phyloP scores from a whole-genome alignment of 2,797 vertebrate genomes.

The Perodicticus potto region DNA sequence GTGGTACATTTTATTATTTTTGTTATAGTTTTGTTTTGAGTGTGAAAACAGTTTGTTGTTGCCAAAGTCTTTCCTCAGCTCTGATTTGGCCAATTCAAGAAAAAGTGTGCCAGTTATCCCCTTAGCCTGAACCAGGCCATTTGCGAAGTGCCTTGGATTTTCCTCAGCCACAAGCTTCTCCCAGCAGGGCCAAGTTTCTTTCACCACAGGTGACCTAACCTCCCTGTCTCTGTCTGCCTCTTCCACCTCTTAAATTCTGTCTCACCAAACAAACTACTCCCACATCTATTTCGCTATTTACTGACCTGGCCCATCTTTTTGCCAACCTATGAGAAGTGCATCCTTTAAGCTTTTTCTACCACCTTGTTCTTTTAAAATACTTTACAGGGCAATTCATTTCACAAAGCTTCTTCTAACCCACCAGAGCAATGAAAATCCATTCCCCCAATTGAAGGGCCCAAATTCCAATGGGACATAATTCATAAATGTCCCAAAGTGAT shows the following conservation, averaged over 20 bases:
- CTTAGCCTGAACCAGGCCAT: background rate
- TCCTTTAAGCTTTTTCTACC: background rate
- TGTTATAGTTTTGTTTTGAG: slow-evolving; percentile 27
- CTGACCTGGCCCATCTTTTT: background rate
- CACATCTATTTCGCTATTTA: background rate
- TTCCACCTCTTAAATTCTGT: background rate
- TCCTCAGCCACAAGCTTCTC: background rate
- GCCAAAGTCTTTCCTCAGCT: slow-evolving; percentile 36
- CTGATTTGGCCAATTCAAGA: background rate
- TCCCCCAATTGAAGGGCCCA: background rate
- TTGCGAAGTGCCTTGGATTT: background rate
- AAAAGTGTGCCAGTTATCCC: background rate
- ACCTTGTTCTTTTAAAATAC: slow-evolving; percentile 38
- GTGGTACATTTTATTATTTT: background rate
- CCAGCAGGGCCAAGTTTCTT: background rate
- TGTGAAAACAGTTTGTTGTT: background rate
- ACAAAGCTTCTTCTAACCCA: slow-evolving; percentile 12
- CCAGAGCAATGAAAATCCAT: background rate
- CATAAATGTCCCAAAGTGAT: background rate
- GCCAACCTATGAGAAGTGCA: background rate
- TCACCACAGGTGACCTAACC: background rate
- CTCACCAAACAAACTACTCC: background rate
- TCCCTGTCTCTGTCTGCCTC: background rate
- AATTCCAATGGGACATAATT: background rate
- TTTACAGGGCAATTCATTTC: background rate